Conservation (phyloP, 2,888 invertebrate species). For the Myathropa florea region DNA sequence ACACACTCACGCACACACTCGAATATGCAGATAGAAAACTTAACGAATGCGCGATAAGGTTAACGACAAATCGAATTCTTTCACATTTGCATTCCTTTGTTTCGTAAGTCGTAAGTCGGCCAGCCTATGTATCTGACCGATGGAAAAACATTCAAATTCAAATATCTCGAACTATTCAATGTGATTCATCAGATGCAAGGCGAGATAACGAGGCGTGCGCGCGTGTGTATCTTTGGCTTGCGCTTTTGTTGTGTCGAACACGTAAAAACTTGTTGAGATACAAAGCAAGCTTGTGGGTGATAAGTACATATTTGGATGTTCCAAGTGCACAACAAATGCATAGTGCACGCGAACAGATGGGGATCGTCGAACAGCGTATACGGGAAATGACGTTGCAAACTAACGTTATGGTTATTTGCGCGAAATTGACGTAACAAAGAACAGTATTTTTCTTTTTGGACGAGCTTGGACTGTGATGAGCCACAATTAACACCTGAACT, state of each 20-base stretch:
- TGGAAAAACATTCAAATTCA: too few relatives aligned
- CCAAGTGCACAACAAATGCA: too few relatives aligned
- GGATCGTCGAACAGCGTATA: not conserved
- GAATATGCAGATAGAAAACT: not conserved
- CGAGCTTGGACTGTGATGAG: not conserved
- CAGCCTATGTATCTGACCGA: too few relatives aligned
- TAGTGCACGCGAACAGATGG: not conserved
- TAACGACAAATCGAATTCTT: not conserved
- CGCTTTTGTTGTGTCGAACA: not conserved
- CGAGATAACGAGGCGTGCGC: not conserved
- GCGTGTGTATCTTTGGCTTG: not conserved
- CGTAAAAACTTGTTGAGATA: slow-evolving; percentile 38
- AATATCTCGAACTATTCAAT: slow-evolving; percentile 1
- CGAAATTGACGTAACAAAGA: not conserved
- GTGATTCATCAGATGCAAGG: slow-evolving; percentile 40
- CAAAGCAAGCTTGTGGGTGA: slow-evolving; percentile 38
- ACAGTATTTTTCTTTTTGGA: too few relatives aligned
- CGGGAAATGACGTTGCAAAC: not conserved
- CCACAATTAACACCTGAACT: not conserved
- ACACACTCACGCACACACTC: not conserved
- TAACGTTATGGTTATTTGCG: not conserved
- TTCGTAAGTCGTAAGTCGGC: not conserved
- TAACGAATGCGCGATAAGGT: slow-evolving; percentile 2
- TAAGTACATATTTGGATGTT: slow-evolving; percentile 36
- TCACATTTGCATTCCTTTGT: not conserved